Base-by-base conservation (phyloP, 1,140 invertebrate species). In the Drosophila rhopaloa region DNA sequence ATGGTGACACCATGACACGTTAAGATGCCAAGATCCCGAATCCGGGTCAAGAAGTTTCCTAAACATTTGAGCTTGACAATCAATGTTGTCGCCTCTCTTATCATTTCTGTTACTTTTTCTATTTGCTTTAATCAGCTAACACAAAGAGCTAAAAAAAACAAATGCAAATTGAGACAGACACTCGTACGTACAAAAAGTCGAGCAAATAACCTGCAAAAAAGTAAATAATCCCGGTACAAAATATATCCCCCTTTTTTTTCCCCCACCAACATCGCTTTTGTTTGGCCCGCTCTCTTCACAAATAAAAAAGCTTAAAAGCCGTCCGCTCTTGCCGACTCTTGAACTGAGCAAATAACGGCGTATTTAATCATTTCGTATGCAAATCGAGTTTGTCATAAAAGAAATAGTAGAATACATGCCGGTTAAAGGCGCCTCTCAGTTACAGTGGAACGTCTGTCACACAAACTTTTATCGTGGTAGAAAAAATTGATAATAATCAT, bases 331-430 rank as follows among this genome's bases (percentile, higher is more conserved):
- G 19, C 41, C 40, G 27, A 40, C 62, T 47, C 53, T 50, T 24
- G 37, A 70, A 44, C 27, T 13, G 14, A 47, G 43, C 54, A 79
- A 83, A 83, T 63, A 83, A 66, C 58, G 61, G 62, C 72, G 61
- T 80, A 81, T 81, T 81, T 81, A 75, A 85, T 85, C 67, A 85
- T 85, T 85, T 85, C 16, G 74, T 58, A 85, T 85, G 81, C 78
- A 85, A 85, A 85, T 85, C 77, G 57, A 59, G 67, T 85, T 81
- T 86, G 56, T 40, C 78, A 78, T 66, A 81, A 86, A 74, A 70
- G 62, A 70, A 71, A 71, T 40, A 70, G 7, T 11, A 56, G 38
- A 40, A 35, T 63, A 59, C 32, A 55, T 5, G 68, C 27, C 59
- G 60, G 44, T 24, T 55, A 54, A 57, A 27, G 50, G 44, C 0